Evolutionary conservation across 53 echinoderm and acorn worm genomes (phyloP).

Genomic region (Luidia sarsii): DNA sequence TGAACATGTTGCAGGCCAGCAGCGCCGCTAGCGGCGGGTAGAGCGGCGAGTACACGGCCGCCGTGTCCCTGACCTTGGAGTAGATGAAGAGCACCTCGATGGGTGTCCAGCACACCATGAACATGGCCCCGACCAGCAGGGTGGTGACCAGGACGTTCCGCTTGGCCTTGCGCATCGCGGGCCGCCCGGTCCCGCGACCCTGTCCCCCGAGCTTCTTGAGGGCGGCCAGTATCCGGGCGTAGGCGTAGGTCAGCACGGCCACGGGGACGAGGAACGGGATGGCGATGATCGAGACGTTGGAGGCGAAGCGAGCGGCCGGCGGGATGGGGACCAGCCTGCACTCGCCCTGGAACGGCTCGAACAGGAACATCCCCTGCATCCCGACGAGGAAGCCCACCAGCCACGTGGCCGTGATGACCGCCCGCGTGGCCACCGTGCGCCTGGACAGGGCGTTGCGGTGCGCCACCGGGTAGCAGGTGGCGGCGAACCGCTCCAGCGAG

Average conservation of each 20-base stretch:
- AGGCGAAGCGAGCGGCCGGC: background rate
- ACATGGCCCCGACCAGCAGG: background rate
- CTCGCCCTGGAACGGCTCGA: background rate
- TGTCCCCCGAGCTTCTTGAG: background rate
- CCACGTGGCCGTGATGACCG: background rate
- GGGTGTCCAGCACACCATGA: background rate
- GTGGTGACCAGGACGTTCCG: constrained; percentile 6
- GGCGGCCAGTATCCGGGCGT: background rate
- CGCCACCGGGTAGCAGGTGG: background rate
- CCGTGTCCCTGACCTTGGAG: too few species aligned
- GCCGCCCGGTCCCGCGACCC: background rate
- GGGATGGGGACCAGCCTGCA: background rate
- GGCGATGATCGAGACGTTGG: background rate
- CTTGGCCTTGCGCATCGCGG: background rate
- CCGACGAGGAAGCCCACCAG: background rate
- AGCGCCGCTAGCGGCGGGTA: too few species aligned
- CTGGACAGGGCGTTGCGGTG: too few species aligned
- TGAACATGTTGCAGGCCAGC: too few species aligned
- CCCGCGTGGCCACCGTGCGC: too few species aligned
- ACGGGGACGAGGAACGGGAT: background rate
- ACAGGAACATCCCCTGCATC: background rate
- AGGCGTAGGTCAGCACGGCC: background rate
- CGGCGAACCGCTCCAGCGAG: background rate
- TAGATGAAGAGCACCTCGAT: too few species aligned
- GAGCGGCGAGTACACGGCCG: too few species aligned